Percentiles rank a stretch among this genome's conserved stretches.
Conservation (phyloP, 2,797 vertebrate species). For the Kryptopterus vitreolus region DNA sequence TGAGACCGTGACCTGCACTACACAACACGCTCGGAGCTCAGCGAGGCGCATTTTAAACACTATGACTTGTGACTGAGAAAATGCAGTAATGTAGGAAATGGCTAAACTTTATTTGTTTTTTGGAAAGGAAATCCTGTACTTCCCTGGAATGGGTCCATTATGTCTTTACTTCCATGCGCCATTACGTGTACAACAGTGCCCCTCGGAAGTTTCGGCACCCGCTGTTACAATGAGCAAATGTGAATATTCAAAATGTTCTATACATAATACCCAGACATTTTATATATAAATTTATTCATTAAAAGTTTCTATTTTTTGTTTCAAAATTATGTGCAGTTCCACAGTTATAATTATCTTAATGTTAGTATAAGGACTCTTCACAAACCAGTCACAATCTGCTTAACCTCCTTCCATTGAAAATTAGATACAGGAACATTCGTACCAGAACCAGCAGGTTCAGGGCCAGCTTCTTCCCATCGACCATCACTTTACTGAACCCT, state of each 20-base stretch:
- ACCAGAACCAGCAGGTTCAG: no score
- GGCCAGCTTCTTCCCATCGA: no score
- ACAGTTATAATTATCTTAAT: not conserved
- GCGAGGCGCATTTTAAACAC: conserved; percentile 2
- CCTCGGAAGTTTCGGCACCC: not conserved
- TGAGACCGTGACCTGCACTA: conserved; percentile 40
- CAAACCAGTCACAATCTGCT: no score
- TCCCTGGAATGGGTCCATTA: conserved; percentile 10
- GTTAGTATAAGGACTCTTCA: no score
- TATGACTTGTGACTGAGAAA: conserved; percentile 9
- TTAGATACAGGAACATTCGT: no score
- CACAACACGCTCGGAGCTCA: conserved; percentile 25
- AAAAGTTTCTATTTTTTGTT: not conserved
- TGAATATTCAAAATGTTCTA: not conserved
- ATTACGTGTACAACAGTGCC: no score
- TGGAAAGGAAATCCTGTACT: not conserved
- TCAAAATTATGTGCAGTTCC: not conserved
- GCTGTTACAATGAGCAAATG: not conserved
- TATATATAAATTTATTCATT: not conserved
- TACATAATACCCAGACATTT: not conserved
- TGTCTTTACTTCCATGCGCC: no score
- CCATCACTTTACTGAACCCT: no score
- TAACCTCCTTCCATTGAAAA: no score
- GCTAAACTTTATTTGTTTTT: not conserved
- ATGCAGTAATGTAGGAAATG: conserved; percentile 5